Base-by-base conservation (phyloP, 2,888 invertebrate species). In the Atrina japonica region DNA sequence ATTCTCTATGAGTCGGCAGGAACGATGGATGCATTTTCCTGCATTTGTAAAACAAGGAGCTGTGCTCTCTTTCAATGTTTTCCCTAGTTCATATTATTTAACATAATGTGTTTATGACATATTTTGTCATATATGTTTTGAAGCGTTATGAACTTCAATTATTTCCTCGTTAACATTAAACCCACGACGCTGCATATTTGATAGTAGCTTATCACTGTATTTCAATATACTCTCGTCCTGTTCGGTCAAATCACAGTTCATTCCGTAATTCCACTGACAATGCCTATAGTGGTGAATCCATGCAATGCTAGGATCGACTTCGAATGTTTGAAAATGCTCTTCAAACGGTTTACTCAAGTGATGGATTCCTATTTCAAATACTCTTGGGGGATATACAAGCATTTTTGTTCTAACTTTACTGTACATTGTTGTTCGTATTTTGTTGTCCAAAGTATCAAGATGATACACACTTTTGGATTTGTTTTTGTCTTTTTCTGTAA, bases 301-400 rank as follows among this genome's bases (percentile, higher is more conserved):
- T 3, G 84, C 87, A 9, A 70, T 27, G 6, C 64, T 47, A 0
- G 76, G 66, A 27, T 76, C 63, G 6, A 83, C 75, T 7, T 70
- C 70, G 5, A 60, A 35, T 0, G 83, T 74, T 16, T 73, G 65
- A 59, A 86, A 86, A 50, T 84, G 53, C 63, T 90, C 89, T 59
- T 83, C 81, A 30, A 88, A 83, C 29, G 89, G 90, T 68, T 89
- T 85, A 68, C 89, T 89, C 45, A 90, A 85, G 78, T 91, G 91
- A 72, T 91, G 91, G 43, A 91, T 91, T 0, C 91, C 90, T 73
- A 89, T 83, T 72, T 91, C 90, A 75, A 90, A 90, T 25, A 90
- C 84, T 65, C 85, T 82, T 50, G 80, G 76, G 3, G 90, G 90
- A 27, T 85, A 80, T 9, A 89, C 83, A 63, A 91, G 81, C 65